Conservation (phyloP, 2,797 vertebrate genomes). For the Erethizon dorsatum region DNA sequence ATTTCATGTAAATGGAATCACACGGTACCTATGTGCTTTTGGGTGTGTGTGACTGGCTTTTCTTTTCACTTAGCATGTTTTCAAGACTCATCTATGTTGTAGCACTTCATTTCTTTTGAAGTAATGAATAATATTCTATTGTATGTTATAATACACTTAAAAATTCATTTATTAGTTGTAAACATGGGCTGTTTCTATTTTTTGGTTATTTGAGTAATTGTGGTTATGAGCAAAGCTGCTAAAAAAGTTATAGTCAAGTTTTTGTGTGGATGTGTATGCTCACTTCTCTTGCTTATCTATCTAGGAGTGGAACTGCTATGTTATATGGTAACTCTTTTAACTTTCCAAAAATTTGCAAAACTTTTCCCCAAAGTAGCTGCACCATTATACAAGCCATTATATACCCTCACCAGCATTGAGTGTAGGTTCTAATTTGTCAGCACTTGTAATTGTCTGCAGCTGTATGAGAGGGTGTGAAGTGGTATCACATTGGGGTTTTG, state of each 20-base stretch:
- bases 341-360: neutral
- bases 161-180: neutral
- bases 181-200: neutral
- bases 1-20: neutral
- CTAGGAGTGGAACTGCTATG: neutral
- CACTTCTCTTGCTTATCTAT: neutral
- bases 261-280: neutral
- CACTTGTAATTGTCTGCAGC: neutral
- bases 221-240: neutral
- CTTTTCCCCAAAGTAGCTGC: neutral
- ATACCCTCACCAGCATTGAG: neutral
- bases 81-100: neutral
- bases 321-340: neutral
- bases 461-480: neutral
- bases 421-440: neutral
- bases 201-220: neutral
- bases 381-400: neutral
- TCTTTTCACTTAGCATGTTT: neutral
- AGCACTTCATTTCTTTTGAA: neutral
- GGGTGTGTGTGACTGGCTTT: neutral
- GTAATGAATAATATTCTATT: neutral
- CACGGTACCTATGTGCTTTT: neutral
- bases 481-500: neutral
- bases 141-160: neutral
- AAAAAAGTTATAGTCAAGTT: neutral